Evolutionary conservation across 2,113 vertebrate species (phyloP).

Genomic region (Antigone vipio): DNA sequence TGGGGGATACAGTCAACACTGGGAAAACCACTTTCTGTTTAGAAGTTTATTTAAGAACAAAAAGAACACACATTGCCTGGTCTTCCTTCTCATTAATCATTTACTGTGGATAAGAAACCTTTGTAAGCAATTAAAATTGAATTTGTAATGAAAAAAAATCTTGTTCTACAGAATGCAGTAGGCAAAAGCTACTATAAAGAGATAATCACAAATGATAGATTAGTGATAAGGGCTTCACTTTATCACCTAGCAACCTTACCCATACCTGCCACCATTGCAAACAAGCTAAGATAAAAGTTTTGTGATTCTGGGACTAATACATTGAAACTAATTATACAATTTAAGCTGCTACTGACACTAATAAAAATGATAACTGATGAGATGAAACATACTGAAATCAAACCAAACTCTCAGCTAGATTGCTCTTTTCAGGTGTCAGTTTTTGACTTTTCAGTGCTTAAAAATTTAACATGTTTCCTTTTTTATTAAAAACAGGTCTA

Average conservation of each 20-base stretch:
- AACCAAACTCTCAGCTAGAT: neutral
- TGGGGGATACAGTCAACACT: neutral
- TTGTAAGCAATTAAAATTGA: slow-evolving; percentile 8
- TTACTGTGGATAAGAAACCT: neutral
- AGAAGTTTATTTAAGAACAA: neutral
- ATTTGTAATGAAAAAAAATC: neutral
- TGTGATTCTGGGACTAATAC: neutral
- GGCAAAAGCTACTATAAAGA: neutral
- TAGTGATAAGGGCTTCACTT: neutral
- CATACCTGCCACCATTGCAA: neutral
- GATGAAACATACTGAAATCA: neutral
- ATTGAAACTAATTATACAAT: neutral
- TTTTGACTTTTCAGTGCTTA: neutral
- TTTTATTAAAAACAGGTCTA: neutral
- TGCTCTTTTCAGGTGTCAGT: neutral
- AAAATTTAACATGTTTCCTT: neutral
- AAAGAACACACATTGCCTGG: neutral
- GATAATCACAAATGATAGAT: neutral
- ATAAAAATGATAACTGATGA: neutral
- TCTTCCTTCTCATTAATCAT: neutral
- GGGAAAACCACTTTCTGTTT: neutral
- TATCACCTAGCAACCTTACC: neutral
- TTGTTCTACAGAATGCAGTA: neutral
- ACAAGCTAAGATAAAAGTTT: neutral
- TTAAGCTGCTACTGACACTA: neutral